Conservation (phyloP, 2,797 vertebrate genomes). For the Enteromius fasciolatus region DNA sequence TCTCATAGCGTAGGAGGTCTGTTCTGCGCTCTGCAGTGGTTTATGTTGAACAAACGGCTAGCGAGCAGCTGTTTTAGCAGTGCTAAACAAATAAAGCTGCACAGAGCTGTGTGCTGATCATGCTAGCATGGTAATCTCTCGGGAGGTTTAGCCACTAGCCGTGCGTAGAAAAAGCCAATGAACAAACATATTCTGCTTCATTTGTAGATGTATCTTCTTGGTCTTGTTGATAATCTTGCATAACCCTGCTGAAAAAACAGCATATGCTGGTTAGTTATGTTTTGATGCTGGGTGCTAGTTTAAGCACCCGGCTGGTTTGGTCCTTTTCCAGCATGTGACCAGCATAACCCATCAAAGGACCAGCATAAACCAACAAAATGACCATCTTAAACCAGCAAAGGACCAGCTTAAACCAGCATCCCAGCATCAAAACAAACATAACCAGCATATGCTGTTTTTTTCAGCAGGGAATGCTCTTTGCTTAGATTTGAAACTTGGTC, state of each 20-base stretch:
- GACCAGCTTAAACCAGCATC: too few species aligned
- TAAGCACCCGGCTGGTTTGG: too few species aligned
- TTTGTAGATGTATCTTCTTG: conserved; percentile 3
- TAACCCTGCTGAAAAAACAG: too few species aligned
- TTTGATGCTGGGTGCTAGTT: too few species aligned
- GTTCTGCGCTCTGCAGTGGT: conserved; percentile 1
- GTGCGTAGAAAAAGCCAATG: background rate
- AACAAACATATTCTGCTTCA: background rate
- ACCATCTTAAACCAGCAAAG: too few species aligned
- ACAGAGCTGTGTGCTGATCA: conserved; percentile 12
- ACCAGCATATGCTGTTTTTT: too few species aligned
- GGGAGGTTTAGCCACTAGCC: conserved; percentile 15
- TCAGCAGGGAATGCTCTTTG: background rate
- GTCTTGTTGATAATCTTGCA: background rate
- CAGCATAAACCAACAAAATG: too few species aligned
- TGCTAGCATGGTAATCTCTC: conserved; percentile 13
- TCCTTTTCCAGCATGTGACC: too few species aligned
- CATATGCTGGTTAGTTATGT: too few species aligned
- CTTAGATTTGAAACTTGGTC: background rate
- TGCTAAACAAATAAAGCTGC: conserved; percentile 44
- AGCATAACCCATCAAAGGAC: too few species aligned
- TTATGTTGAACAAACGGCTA: conserved; percentile 30
- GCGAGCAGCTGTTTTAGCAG: conserved; percentile 35
- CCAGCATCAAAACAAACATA: too few species aligned
- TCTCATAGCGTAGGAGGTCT: conserved; percentile 15